Evolutionary conservation across 1,140 invertebrate species (phyloP).

Genomic region (Tetranychus urticae): DNA sequence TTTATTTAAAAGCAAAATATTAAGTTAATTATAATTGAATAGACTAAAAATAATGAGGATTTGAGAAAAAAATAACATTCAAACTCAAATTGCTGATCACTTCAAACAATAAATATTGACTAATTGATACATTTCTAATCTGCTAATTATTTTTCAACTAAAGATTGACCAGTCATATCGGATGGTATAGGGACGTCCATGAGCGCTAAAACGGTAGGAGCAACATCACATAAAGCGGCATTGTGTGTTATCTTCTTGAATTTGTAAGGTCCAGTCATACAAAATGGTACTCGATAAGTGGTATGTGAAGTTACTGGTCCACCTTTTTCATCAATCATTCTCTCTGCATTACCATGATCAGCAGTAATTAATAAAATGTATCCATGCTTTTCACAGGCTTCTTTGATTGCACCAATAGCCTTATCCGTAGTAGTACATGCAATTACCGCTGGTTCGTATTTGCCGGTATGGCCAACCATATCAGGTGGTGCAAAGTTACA

Average conservation of each 20-base stretch:
- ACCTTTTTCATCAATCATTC: conserved; percentile 23
- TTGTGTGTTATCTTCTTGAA: conserved; percentile 14
- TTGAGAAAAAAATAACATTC: no score
- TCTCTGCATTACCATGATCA: conserved; percentile 26
- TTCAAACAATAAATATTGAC: no score
- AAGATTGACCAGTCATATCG: conserved; percentile 23
- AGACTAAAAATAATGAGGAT: no score
- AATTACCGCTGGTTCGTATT: conserved; percentile 24
- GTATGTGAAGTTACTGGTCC: conserved; percentile 25
- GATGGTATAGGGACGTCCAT: conserved; percentile 20
- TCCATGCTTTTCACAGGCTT: conserved; percentile 22
- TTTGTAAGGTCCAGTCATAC: conserved; percentile 13
- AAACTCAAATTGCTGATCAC: no score
- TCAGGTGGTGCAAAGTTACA: conserved; percentile 28
- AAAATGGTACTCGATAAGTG: conserved; percentile 19
- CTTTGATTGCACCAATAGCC: conserved; percentile 17
- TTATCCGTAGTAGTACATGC: conserved; percentile 23
- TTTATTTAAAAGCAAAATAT: no score
- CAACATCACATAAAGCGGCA: conserved; percentile 24
- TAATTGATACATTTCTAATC: no score
- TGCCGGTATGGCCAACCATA: conserved; percentile 27
- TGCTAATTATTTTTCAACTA: conserved; percentile 11
- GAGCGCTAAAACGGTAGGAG: conserved; percentile 22
- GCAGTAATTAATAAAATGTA: conserved; percentile 24
- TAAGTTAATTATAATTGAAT: no score